Percentiles rank a stretch among this genome's conserved stretches.
Evolutionary conservation across 2,888 invertebrate species (phyloP).

Genomic region (Zootermopsis nevadensis): DNA sequence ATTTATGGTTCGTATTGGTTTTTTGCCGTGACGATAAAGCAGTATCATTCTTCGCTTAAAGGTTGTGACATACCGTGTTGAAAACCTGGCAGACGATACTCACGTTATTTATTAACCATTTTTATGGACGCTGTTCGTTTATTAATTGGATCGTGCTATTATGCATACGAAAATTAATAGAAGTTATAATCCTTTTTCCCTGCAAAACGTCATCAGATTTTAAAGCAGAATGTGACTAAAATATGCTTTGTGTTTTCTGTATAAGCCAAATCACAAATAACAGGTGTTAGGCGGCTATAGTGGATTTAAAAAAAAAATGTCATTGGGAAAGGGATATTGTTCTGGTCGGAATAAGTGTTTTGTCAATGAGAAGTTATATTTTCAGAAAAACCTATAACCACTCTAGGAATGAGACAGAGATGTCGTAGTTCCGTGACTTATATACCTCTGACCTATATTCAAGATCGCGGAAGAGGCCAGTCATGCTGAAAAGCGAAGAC

Average conservation of each 20-base stretch:
- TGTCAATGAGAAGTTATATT: no score
- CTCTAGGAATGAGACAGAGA: no score
- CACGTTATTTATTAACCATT: not conserved
- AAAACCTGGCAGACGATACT: not conserved
- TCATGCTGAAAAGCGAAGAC: no score
- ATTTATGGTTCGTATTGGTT: not conserved
- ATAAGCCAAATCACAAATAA: not conserved
- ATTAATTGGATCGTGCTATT: not conserved
- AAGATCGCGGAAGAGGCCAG: no score
- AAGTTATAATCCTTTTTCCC: not conserved
- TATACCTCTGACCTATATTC: no score
- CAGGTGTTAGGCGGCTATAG: no score
- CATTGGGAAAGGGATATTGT: no score
- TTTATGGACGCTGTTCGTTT: no score
- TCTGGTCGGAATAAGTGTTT: no score
- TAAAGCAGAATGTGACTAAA: not conserved
- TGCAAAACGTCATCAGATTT: not conserved
- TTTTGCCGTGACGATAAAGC: not conserved
- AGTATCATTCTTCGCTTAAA: not conserved
- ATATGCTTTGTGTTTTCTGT: not conserved
- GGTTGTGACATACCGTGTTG: not conserved
- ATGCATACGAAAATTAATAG: not conserved
- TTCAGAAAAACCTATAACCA: no score
- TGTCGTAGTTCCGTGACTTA: no score
- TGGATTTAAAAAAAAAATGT: no score